phyloP scores from a whole-genome alignment of 2,797 vertebrate genomes.

The Sus cebifrons region DNA sequence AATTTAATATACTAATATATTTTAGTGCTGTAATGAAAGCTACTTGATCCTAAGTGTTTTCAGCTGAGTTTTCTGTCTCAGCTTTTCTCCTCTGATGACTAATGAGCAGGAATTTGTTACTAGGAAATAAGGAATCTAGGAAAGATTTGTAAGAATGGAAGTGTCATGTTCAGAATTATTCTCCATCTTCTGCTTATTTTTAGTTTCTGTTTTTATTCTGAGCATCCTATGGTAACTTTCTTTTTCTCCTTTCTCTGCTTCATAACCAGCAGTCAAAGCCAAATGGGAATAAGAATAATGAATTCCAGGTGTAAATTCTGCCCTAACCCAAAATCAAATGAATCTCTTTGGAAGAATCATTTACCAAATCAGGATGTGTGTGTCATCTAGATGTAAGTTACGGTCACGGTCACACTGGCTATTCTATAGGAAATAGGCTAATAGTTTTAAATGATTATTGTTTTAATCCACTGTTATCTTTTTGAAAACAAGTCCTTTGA shows the following conservation, averaged over 20 bases:
- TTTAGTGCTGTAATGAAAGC: not conserved
- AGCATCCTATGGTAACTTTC: not conserved
- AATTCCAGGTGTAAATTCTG: not conserved
- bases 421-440: not conserved
- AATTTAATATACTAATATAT: not conserved
- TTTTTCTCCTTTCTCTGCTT: not conserved
- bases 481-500: not conserved
- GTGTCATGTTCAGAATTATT: not conserved
- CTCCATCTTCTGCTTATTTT: not conserved
- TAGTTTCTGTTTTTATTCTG: not conserved
- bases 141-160: not conserved
- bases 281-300: not conserved
- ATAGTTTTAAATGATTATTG: not conserved
- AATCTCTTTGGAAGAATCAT: not conserved
- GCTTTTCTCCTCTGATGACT: not conserved
- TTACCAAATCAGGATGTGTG: not conserved
- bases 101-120: not conserved
- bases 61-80: not conserved
- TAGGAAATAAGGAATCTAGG: not conserved
- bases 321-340: not conserved
- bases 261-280: not conserved
- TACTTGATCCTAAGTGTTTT: conserved; percentile 1
- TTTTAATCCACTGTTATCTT: not conserved
- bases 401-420: not conserved
- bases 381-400: not conserved